Evolutionary conservation across 2,888 invertebrate species (phyloP).

Genomic region (Hirudinaria manillensis): DNA sequence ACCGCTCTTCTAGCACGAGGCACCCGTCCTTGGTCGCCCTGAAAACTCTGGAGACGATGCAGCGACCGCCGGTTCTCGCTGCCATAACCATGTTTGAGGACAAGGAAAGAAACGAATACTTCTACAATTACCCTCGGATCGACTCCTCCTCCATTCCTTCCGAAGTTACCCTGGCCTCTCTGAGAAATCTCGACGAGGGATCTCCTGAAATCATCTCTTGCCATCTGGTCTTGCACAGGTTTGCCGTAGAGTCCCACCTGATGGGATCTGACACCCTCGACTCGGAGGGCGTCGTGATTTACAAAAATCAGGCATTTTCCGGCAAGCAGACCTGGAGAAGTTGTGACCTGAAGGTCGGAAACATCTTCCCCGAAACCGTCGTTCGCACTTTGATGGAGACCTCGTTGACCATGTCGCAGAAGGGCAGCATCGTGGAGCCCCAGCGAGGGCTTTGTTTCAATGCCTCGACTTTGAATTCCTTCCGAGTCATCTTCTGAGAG

Average conservation of each 20-base stretch:
- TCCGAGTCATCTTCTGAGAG: background rate
- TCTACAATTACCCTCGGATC: background rate
- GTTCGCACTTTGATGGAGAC: background rate
- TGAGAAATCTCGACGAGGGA: background rate
- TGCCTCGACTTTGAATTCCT: conserved; percentile 22
- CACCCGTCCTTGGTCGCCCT: conserved; percentile 13
- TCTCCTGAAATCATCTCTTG: background rate
- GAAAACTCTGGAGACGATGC: background rate
- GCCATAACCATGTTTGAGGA: background rate
- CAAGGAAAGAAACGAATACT: background rate
- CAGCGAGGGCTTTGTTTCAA: background rate
- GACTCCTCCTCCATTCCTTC: conserved; percentile 2
- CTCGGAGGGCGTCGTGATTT: background rate
- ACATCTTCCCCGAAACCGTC: background rate
- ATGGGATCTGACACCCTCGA: background rate
- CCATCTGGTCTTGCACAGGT: conserved; percentile 1
- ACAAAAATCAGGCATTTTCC: background rate
- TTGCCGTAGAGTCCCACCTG: background rate
- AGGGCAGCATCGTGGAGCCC: background rate
- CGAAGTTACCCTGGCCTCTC: conserved; percentile 14
- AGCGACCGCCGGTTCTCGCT: background rate
- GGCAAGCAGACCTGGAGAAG: background rate
- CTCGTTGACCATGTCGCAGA: conserved; percentile 1
- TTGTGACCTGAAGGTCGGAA: background rate
- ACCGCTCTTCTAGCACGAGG: background rate